Conservation (phyloP, 2,113 vertebrate species). For the Cinclus mexicanus region DNA sequence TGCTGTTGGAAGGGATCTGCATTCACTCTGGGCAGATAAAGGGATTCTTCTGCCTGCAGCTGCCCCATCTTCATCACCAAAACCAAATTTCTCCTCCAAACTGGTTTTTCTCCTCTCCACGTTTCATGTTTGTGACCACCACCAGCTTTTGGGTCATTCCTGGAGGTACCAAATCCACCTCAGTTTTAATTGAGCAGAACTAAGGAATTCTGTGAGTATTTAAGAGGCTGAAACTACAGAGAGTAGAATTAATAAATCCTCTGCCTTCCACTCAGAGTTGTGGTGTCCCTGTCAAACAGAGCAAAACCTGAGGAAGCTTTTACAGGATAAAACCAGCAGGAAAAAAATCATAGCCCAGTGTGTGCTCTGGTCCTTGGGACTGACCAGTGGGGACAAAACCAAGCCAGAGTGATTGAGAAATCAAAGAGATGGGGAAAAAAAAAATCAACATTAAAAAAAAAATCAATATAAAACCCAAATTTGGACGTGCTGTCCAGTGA, state of each 20-base stretch:
- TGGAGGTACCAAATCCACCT: background rate
- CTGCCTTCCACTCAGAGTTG: background rate
- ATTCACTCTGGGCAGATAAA: fast-evolving
- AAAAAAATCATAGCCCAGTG: background rate
- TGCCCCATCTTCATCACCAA: background rate
- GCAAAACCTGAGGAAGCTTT: background rate
- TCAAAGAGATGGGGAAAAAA: background rate
- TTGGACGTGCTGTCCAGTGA: background rate
- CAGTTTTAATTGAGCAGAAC: background rate
- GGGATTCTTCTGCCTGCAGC: background rate
- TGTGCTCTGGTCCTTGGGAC: background rate
- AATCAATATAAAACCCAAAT: background rate
- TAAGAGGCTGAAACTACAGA: background rate
- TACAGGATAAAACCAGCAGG: background rate
- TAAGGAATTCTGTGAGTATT: background rate
- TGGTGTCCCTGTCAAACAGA: background rate
- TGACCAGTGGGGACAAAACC: background rate
- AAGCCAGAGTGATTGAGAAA: background rate
- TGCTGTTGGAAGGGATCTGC: background rate
- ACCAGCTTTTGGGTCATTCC: background rate
- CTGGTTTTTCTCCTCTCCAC: background rate
- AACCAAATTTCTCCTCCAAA: background rate
- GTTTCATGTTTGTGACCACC: fast-evolving
- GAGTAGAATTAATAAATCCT: background rate
- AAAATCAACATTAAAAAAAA: background rate